phyloP scores from a whole-genome alignment of 2,888 invertebrate species.

The Pachliopta kotzebuea region DNA sequence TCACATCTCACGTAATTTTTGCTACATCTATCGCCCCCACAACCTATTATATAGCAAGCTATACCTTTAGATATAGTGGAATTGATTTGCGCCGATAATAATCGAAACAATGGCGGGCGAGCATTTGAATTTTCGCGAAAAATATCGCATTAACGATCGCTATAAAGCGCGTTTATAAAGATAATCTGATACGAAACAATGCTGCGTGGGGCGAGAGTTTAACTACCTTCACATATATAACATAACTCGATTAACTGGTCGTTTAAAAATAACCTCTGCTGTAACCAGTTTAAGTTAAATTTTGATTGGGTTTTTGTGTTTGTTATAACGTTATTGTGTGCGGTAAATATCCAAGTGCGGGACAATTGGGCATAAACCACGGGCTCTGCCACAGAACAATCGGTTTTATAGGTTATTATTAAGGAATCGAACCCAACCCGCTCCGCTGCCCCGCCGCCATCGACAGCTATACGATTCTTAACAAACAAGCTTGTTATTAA shows the following conservation, averaged over 20 bases:
- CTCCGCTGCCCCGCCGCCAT: slow-evolving; percentile 24
- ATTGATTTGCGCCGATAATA: slow-evolving; percentile 22
- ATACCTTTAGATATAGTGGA: slow-evolving; percentile 4
- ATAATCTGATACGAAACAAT: slow-evolving; percentile 30
- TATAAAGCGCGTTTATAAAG: slow-evolving; percentile 29
- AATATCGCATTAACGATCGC: slow-evolving; percentile 28
- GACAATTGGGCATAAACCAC: slow-evolving; percentile 69
- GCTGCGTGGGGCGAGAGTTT: slow-evolving; percentile 18
- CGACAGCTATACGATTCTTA: slow-evolving; percentile 50
- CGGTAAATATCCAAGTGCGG: slow-evolving; percentile 10
- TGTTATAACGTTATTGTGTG: not conserved
- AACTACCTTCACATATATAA: not conserved
- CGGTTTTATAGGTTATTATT: slow-evolving; percentile 53
- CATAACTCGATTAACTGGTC: not conserved
- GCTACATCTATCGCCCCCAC: not conserved
- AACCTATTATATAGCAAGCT: not conserved
- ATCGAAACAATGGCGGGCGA: slow-evolving; percentile 24
- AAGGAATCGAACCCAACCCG: slow-evolving; percentile 32
- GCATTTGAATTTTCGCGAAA: slow-evolving; percentile 29
- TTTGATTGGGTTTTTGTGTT: slow-evolving; percentile 1
- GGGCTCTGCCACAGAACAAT: slow-evolving; percentile 59
- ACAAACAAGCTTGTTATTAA: slow-evolving; percentile 72
- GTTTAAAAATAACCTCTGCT: slow-evolving; percentile 5
- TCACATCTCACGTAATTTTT: no score
- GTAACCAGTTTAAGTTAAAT: not conserved